A percentile compares a stretch with the other conserved stretches of the same genome.
These are phyloP conservation scores for Drosophila simulans DNA, from an alignment of 1,140 invertebrate species.

Conservation along the genomic window DNA sequence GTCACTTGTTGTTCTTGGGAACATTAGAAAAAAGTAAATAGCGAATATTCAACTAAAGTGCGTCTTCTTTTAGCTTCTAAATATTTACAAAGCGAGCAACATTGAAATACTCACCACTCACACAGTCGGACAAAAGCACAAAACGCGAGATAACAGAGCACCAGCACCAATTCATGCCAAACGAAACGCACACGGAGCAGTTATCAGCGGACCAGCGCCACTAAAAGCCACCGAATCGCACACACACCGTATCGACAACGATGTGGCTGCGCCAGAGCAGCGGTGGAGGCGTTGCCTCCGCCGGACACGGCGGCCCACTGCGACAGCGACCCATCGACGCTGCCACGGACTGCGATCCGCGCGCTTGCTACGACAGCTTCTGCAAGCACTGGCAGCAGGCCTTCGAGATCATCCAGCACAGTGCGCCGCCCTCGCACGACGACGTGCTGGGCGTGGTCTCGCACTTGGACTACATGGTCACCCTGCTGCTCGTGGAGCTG, in stretches of 20 bases:
- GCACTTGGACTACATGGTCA: constrained; percentile 96
- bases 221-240: constrained; percentile 20
- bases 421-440: constrained; percentile 88
- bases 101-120: constrained; percentile 60
- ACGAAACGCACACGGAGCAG: constrained; percentile 23
- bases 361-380: constrained; percentile 96
- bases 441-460: constrained; percentile 95
- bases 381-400: constrained; percentile 97
- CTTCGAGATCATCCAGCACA: constrained; percentile 91
- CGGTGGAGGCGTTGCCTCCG: constrained; percentile 80
- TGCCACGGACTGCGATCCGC: constrained; percentile 88
- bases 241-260: constrained; percentile 16
- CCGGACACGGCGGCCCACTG: constrained; percentile 26
- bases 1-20: constrained; percentile 37
- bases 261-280: constrained; percentile 89
- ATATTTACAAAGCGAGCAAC: constrained; percentile 33
- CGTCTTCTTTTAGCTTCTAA: constrained; percentile 57
- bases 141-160: constrained; percentile 48
- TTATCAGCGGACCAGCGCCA: constrained; percentile 30
- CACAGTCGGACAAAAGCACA: constrained; percentile 47
- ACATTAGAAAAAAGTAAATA: background rate
- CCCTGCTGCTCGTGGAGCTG: constrained; percentile 93
- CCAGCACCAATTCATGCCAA: constrained; percentile 47
- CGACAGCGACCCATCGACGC: constrained; percentile 84
- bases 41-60: background rate